Evolutionary conservation across 2,888 invertebrate genomes (phyloP).

Genomic region (Alloscopus bannaensis): DNA sequence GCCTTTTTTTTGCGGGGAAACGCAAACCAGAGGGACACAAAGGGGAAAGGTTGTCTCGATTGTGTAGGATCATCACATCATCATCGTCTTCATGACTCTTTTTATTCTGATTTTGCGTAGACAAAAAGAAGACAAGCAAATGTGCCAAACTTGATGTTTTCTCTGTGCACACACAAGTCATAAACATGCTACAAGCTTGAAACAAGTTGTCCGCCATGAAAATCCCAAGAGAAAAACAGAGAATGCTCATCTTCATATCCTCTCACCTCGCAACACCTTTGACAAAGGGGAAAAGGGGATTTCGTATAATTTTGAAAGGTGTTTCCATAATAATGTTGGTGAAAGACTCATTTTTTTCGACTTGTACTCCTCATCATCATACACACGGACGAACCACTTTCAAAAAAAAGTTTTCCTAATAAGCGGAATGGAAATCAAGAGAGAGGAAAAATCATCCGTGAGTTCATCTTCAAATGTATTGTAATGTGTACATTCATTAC

Average conservation of each 20-base stretch:
- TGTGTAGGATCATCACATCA: no score
- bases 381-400: not conserved
- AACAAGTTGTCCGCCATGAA: not conserved
- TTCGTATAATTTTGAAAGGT: not conserved
- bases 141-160: not conserved
- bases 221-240: not conserved
- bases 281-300: not conserved
- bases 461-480: not conserved
- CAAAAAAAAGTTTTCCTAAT: not conserved
- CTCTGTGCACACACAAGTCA: not conserved
- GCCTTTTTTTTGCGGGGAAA: no score
- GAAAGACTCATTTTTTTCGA: not conserved
- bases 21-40: no score
- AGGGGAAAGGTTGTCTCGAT: no score
- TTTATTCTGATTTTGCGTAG: no score
- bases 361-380: not conserved
- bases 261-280: not conserved
- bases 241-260: not conserved
- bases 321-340: conserved; percentile 15
- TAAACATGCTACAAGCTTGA: not conserved
- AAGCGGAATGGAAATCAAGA: not conserved
- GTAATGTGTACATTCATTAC: no score
- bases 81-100: no score
- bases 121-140: no score
- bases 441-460: not conserved